Evolutionary conservation across 2,797 vertebrate genomes (phyloP).

Genomic region (Pipistrellus kuhlii): DNA sequence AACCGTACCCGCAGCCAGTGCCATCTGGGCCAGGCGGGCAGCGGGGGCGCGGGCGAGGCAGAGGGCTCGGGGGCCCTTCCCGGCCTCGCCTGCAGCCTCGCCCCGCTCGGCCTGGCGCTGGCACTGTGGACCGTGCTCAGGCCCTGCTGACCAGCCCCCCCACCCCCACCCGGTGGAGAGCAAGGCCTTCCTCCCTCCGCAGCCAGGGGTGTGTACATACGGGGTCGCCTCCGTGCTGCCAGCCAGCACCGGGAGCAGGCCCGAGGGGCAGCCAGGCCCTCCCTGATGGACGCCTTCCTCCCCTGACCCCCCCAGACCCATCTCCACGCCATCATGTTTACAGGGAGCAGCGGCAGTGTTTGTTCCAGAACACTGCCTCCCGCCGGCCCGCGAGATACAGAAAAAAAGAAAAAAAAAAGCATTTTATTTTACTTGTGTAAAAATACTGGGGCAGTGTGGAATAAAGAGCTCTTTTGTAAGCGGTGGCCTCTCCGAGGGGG

Average conservation of each 20-base stretch:
- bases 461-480: constrained; percentile 90
- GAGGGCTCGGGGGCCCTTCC: constrained; percentile 85
- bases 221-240: constrained; percentile 58
- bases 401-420: constrained; percentile 90
- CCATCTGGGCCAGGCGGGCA: constrained; percentile 91
- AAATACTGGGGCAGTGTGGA: constrained; percentile 90
- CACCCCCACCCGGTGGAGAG: neutral
- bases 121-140: constrained; percentile 67
- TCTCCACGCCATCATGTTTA: constrained; percentile 92
- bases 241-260: constrained; percentile 53
- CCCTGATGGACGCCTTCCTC: constrained; percentile 17
- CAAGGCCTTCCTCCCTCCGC: neutral
- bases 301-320: constrained; percentile 74
- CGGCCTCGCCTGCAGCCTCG: constrained; percentile 65
- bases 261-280: constrained; percentile 25
- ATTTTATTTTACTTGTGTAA: constrained; percentile 99
- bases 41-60: constrained; percentile 82
- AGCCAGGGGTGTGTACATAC: constrained; percentile 77
- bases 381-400: constrained; percentile 93
- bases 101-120: constrained; percentile 50
- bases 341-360: constrained; percentile 91
- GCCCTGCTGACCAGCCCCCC: constrained; percentile 66
- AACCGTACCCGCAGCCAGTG: constrained; percentile 96
- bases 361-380: constrained; percentile 94
- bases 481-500: constrained; percentile 47